These are phyloP conservation scores for Mallotus villosus DNA, from an alignment of 2,797 vertebrate genomes.

Conservation along the genomic window DNA sequence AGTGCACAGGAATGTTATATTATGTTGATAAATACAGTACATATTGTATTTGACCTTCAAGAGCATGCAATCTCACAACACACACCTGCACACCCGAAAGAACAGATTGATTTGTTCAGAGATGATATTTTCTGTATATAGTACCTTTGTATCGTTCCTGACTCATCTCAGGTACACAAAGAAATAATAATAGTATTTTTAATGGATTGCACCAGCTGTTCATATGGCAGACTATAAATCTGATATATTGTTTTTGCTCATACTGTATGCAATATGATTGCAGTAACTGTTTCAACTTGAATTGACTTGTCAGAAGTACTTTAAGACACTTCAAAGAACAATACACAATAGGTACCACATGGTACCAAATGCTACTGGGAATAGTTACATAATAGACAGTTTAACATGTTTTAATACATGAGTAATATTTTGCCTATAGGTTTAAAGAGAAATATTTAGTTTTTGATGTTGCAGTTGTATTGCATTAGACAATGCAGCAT, in stretches of 20 bases:
- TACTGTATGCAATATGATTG: no score
- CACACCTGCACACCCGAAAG: background rate
- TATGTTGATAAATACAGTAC: background rate
- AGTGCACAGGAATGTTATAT: background rate
- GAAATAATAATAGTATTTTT: no score
- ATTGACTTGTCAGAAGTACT: background rate
- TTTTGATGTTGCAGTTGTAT: background rate
- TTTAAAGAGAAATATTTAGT: background rate
- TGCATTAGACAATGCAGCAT: constrained; percentile 47
- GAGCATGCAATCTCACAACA: background rate
- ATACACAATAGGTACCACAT: no score
- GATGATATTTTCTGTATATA: background rate
- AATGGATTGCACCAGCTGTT: no score
- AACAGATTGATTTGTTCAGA: background rate
- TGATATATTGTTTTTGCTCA: no score
- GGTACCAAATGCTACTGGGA: background rate
- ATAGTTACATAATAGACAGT: background rate
- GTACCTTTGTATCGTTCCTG: background rate
- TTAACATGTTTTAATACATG: background rate
- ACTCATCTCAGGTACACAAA: no score
- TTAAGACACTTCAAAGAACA: no score
- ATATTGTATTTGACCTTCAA: background rate
- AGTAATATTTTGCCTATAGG: background rate
- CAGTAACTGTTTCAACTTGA: background rate
- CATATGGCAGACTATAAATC: no score